Conservation (phyloP, 2,888 invertebrate species). For the Hypselothyrea guttata region DNA sequence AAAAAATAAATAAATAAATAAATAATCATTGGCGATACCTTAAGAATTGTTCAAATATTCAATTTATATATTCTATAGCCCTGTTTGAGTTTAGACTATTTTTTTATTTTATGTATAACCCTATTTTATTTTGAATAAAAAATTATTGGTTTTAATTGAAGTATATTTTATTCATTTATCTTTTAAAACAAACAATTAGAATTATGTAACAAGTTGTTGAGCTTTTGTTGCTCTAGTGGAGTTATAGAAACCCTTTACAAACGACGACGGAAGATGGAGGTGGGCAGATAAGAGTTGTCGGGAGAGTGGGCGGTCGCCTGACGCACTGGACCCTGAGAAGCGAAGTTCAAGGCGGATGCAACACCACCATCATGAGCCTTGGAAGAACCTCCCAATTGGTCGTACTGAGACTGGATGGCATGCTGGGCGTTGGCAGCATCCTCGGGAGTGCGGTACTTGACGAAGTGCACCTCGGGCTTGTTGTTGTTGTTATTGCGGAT, state of each 20-base stretch:
- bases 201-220: constrained; percentile 55
- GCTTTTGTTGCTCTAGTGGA: constrained; percentile 5
- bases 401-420: constrained; percentile 70
- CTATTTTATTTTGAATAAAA: not conserved
- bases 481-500: constrained; percentile 63
- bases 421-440: constrained; percentile 73
- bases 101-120: too few species aligned
- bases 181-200: constrained; percentile 36
- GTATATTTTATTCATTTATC: constrained; percentile 35
- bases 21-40: too few species aligned
- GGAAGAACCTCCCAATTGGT: constrained; percentile 57
- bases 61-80: too few species aligned
- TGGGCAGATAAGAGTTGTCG: constrained; percentile 67
- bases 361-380: constrained; percentile 62
- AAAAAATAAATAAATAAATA: too few species aligned
- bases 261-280: constrained; percentile 73
- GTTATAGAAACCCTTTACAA: constrained; percentile 38
- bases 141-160: constrained; percentile 7
- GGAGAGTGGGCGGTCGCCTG: constrained; percentile 52
- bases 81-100: too few species aligned
- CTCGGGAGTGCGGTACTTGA: constrained; percentile 73
- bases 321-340: constrained; percentile 60
- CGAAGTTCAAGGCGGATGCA: constrained; percentile 72
- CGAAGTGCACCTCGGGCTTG: constrained; percentile 76
- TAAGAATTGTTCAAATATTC: too few species aligned